Conservation (phyloP, 1,140 invertebrate genomes). For the Caenorhabditis brenneri region DNA sequence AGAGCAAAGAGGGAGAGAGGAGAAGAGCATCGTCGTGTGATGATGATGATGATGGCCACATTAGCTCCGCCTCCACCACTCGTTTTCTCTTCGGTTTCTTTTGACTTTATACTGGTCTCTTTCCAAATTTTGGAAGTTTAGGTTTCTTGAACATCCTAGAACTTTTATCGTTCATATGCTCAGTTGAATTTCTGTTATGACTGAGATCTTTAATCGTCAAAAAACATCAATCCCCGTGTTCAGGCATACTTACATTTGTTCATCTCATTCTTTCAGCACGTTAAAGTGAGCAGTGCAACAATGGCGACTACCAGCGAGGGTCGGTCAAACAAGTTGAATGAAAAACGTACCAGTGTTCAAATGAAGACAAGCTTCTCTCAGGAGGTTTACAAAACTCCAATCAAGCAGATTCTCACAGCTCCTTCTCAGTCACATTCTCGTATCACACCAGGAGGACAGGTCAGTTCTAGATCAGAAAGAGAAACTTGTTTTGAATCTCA, state of each 20-base stretch:
- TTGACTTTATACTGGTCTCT: slow-evolving; percentile 33
- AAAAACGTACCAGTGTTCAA: slow-evolving; percentile 18
- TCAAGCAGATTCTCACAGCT: slow-evolving; percentile 50
- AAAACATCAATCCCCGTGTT: too few relatives aligned
- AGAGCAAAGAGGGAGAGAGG: background rate
- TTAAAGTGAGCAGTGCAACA: slow-evolving; percentile 16
- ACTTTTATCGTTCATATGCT: too few relatives aligned
- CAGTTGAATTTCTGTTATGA: too few relatives aligned
- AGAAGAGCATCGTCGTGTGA: slow-evolving; percentile 36
- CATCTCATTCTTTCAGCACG: background rate
- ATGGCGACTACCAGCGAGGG: slow-evolving; percentile 39
- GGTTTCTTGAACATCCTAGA: background rate
- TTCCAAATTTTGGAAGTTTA: background rate
- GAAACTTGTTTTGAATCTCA: too few relatives aligned
- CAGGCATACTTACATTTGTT: too few relatives aligned
- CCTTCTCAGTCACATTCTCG: slow-evolving; percentile 48
- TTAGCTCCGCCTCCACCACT: slow-evolving; percentile 23
- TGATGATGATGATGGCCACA: slow-evolving; percentile 38
- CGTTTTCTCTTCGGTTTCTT: slow-evolving; percentile 23
- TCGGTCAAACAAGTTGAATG: slow-evolving; percentile 7
- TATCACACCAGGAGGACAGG: slow-evolving; percentile 48
- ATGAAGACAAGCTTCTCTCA: slow-evolving; percentile 31
- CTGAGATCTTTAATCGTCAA: too few relatives aligned
- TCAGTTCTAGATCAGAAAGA: background rate
- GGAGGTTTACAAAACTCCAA: slow-evolving; percentile 38